These are phyloP conservation scores for Strigamia transsilvanica DNA, from an alignment of 2,888 invertebrate species.

Conservation along the genomic window DNA sequence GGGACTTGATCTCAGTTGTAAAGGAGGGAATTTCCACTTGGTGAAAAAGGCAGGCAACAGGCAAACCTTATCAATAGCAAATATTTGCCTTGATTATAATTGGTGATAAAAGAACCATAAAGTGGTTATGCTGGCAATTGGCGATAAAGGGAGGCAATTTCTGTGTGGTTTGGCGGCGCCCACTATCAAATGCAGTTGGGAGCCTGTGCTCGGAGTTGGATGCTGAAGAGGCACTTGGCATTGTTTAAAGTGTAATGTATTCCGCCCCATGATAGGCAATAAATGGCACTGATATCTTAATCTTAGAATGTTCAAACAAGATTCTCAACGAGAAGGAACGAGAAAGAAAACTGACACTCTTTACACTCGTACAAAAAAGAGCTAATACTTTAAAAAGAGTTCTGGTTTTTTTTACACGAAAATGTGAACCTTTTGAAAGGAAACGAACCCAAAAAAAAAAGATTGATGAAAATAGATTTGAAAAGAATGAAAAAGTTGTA, in stretches of 20 bases:
- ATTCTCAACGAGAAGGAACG: conserved; percentile 39
- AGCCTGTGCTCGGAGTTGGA: neutral
- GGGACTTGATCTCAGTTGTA: neutral
- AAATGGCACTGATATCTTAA: conserved; percentile 53
- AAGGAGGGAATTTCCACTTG: conserved; percentile 27
- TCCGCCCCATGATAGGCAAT: conserved; percentile 53
- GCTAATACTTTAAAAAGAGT: conserved; percentile 6
- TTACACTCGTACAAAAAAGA: neutral
- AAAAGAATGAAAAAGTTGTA: conserved; percentile 9
- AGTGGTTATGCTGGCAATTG: conserved; percentile 52
- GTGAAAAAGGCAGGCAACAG: conserved; percentile 35
- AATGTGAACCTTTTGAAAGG: conserved; percentile 21
- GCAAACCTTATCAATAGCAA: conserved; percentile 38
- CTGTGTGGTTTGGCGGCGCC: conserved; percentile 35
- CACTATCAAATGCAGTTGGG: conserved; percentile 33
- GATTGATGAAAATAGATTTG: conserved; percentile 35
- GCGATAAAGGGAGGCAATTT: conserved; percentile 52
- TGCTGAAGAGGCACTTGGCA: conserved; percentile 44
- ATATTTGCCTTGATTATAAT: conserved; percentile 52
- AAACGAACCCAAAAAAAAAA: neutral
- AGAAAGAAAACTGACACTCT: neutral
- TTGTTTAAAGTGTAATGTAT: conserved; percentile 52
- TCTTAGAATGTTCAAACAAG: conserved; percentile 53
- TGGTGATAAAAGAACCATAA: conserved; percentile 53
- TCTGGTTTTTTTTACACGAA: neutral